Evolutionary conservation across 2,888 invertebrate species (phyloP).

Genomic region (Ecliptopera silaceata): DNA sequence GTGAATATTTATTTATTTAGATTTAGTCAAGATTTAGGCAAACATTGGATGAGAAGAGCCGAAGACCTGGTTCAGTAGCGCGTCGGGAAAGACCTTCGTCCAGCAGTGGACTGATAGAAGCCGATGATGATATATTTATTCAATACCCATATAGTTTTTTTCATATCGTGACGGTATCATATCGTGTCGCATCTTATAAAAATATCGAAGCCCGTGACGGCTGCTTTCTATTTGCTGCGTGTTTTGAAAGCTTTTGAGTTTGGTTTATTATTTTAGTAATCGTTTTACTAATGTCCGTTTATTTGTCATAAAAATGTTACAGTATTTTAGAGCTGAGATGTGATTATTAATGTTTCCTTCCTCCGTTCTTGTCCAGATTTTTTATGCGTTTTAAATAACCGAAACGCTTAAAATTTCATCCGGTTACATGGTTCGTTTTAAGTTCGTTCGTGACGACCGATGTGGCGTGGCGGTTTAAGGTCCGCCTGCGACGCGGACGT

Average conservation of each 20-base stretch:
- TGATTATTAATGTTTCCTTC: constrained; percentile 26
- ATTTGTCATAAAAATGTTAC: constrained; percentile 45
- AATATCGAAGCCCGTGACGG: constrained; percentile 37
- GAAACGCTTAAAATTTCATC: too few species aligned
- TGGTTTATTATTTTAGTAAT: constrained; percentile 52
- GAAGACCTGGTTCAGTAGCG: too few species aligned
- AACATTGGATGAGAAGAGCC: too few species aligned
- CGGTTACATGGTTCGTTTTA: too few species aligned
- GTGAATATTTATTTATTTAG: too few species aligned
- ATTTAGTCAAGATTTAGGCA: too few species aligned
- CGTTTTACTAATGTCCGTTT: constrained; percentile 54
- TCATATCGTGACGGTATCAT: not conserved
- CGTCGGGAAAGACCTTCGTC: too few species aligned
- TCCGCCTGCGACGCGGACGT: too few species aligned
- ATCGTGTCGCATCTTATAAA: constrained; percentile 37
- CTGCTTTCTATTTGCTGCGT: constrained; percentile 36
- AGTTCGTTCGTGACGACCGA: too few species aligned
- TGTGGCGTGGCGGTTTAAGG: too few species aligned
- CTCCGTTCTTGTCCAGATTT: not conserved
- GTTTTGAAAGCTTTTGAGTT: constrained; percentile 51
- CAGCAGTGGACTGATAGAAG: too few species aligned
- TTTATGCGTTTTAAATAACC: not conserved
- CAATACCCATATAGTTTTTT: not conserved
- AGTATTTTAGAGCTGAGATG: constrained; percentile 4
- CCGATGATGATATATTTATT: too few species aligned